Evolutionary conservation across 2,888 invertebrate species (phyloP).

Genomic region (Hartigia nigra): DNA sequence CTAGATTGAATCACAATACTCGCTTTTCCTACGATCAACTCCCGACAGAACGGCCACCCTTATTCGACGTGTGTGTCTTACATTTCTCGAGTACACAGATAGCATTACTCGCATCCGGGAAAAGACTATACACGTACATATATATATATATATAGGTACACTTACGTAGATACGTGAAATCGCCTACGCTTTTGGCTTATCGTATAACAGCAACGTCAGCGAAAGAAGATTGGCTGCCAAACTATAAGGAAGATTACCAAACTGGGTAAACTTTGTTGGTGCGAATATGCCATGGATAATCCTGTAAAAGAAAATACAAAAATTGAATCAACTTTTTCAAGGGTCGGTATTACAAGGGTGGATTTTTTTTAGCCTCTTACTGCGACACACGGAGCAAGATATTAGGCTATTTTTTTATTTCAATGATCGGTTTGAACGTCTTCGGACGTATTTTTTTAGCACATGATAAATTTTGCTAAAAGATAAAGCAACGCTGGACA

Average conservation of each 20-base stretch:
- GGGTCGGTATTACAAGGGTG: neutral
- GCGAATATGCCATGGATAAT: conserved; percentile 10
- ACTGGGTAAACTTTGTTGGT: conserved; percentile 7
- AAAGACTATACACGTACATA: neutral
- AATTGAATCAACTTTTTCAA: neutral
- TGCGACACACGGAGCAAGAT: too few species aligned
- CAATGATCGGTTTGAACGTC: neutral
- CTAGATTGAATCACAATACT: conserved; percentile 38
- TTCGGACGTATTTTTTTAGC: too few species aligned
- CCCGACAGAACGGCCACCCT: neutral
- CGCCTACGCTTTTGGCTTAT: conserved; percentile 24
- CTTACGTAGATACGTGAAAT: conserved; percentile 14
- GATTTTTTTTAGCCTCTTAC: neutral
- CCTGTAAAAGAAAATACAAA: neutral
- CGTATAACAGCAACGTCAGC: conserved; percentile 39
- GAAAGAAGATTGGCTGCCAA: conserved; percentile 41
- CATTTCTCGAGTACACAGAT: neutral
- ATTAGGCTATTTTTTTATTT: too few species aligned
- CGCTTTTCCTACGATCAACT: conserved; percentile 20
- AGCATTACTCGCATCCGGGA: neutral
- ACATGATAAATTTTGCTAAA: neutral
- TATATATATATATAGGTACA: conserved; percentile 4
- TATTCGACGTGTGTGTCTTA: neutral
- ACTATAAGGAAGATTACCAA: conserved; percentile 19
- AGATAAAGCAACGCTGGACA: neutral